Percentiles rank a stretch among this genome's conserved stretches.
phyloP scores from a whole-genome alignment of 1,140 invertebrate genomes.

The Apis mellifera region DNA sequence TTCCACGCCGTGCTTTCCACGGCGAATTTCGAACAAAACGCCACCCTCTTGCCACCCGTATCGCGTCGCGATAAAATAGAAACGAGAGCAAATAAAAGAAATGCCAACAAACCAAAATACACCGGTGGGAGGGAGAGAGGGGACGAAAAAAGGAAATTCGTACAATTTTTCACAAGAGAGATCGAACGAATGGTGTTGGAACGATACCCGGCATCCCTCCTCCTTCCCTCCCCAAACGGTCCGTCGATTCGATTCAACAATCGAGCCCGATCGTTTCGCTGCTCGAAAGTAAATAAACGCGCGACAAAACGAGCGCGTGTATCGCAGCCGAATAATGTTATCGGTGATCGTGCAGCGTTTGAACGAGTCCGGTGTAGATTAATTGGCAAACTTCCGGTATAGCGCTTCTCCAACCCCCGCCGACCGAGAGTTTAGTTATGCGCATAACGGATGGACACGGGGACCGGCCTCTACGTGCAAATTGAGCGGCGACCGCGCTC shows the following conservation, averaged over 20 bases:
- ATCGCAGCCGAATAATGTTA: slow-evolving; percentile 52
- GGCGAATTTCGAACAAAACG: not conserved
- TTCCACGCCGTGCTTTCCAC: not conserved
- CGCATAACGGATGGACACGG: slow-evolving; percentile 56
- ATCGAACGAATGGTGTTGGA: not conserved
- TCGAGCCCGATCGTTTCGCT: slow-evolving; percentile 15
- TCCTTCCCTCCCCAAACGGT: not conserved
- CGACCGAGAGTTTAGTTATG: slow-evolving; percentile 56
- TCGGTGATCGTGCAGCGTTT: slow-evolving; percentile 54
- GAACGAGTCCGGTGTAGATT: slow-evolving; percentile 46
- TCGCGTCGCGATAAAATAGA: not conserved
- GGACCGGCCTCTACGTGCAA: slow-evolving; percentile 57
- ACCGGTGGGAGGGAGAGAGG: no score
- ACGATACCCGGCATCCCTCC: not conserved
- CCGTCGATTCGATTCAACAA: slow-evolving; percentile 9
- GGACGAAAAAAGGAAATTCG: not conserved
- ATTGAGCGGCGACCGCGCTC: slow-evolving; percentile 57
- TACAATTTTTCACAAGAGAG: not conserved
- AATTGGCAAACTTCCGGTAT: slow-evolving; percentile 64
- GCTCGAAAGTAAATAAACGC: slow-evolving; percentile 31
- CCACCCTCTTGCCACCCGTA: not conserved
- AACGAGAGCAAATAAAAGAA: not conserved
- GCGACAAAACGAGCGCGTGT: slow-evolving; percentile 7
- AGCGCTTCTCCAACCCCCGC: slow-evolving; percentile 45
- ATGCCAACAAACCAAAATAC: not conserved